Evolutionary conservation across 2,888 invertebrate genomes (phyloP).

Genomic region (Dioctria linearis): DNA sequence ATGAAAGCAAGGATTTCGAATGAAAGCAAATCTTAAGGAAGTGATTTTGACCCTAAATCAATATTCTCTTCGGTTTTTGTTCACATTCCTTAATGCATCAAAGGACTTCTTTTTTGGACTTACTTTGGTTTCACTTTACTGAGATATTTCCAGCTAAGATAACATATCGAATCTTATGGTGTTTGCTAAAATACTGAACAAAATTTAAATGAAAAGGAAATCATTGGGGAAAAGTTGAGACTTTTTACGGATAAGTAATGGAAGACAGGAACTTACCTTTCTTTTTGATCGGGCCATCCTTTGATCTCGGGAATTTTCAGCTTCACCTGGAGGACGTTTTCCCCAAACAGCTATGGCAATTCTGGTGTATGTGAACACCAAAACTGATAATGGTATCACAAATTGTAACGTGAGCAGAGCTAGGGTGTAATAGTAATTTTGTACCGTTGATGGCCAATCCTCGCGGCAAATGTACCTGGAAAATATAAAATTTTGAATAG

Average conservation of each 20-base stretch:
- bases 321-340: constrained; percentile 89
- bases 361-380: constrained; percentile 88
- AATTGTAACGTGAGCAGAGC: constrained; percentile 87
- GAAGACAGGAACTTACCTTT: constrained; percentile 77
- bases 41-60: background rate
- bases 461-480: constrained; percentile 81
- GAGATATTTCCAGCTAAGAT: no score
- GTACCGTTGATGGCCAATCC: constrained; percentile 77
- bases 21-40: background rate
- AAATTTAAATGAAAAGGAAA: background rate
- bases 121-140: no score
- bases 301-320: constrained; percentile 85
- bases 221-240: background rate
- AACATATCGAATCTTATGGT: background rate
- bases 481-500: background rate
- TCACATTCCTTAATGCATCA: background rate
- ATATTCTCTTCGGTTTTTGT: no score
- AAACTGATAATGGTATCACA: constrained; percentile 83
- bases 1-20: no score
- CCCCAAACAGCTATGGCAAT: constrained; percentile 92
- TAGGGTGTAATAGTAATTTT: constrained; percentile 83
- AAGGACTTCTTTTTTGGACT: background rate
- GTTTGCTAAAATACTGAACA: background rate
- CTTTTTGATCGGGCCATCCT: constrained; percentile 88
- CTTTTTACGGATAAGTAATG: no score